Evolutionary conservation across 2,113 vertebrate species (phyloP), one percentile per base, ranked within the genome.

Genomic region (Tylochromis polylepis): DNA sequence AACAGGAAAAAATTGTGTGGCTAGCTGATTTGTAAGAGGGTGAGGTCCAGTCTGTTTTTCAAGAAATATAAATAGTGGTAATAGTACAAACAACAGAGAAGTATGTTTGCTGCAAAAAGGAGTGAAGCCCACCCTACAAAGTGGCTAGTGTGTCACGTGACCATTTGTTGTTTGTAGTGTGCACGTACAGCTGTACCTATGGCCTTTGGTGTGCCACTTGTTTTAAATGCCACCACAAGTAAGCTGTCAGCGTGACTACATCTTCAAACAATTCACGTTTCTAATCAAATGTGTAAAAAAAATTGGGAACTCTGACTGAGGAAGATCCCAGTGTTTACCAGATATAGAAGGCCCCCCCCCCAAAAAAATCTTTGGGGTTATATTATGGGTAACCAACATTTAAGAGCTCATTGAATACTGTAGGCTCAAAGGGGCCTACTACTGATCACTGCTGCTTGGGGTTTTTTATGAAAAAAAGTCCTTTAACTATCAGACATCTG

Each of bases 101-200:
- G 10, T 34, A 2, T n/a, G 18, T 11, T 62, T 62, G 31, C 31
- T 62, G 60, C 16, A 65, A 0, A 36, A 20, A 0, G 0, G 59
- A 8, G 8, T 60, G 58, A 31, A 34, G 16, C 62, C 46, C 34
- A 38, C 34, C 11, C 34, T 22, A 22, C 6, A 55, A 3, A 51
- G 16, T 20, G 16, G 49, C 49, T 18, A 20, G 49, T 51, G 7
- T 8, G 16, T 7, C 49, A 51, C 3, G 16, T 16, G 18, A 16
- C 16, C 16, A 18, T 51, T 20, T 20, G 49, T 51, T 51, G 49
- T 51, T 51, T 51, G 16, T 20, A 6, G 3, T 51, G 49, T 20
- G 49, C 49, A 51, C 7, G 8, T 8, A 20, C 16, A 20, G 15
- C 49, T 16, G 18, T 51, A 51, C 16, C 46, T 16, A 7, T 38